These are phyloP conservation scores for Drosophila gunungcola DNA, from an alignment of 1,140 invertebrate genomes.

Conservation along the genomic window DNA sequence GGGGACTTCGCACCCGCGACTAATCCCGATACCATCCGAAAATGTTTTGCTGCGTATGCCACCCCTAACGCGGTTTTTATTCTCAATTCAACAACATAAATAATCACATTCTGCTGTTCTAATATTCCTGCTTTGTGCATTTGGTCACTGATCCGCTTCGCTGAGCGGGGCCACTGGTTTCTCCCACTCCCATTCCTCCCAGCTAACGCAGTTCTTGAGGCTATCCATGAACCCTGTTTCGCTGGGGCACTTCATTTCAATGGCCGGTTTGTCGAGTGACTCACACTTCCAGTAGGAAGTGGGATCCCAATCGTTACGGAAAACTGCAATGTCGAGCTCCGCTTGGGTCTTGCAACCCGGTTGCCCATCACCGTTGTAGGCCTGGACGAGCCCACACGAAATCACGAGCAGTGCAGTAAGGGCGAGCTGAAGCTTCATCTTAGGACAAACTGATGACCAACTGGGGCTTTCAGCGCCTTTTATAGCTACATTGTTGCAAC, in stretches of 20 bases:
- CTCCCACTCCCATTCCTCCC: conserved; percentile 73
- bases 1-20: conserved; percentile 93
- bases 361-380: conserved; percentile 58
- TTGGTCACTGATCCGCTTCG: conserved; percentile 50
- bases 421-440: conserved; percentile 64
- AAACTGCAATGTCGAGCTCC: conserved; percentile 56
- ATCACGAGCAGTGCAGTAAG: conserved; percentile 48
- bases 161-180: conserved; percentile 51
- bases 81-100: conserved; percentile 60
- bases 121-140: conserved; percentile 9
- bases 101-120: conserved; percentile 32
- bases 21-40: conserved; percentile 65
- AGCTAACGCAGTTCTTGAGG: conserved; percentile 59
- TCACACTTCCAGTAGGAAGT: conserved; percentile 69
- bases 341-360: conserved; percentile 63
- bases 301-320: conserved; percentile 68
- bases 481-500: conserved; percentile 48
- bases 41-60: conserved; percentile 30
- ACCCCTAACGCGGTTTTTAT: conserved; percentile 42
- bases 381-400: conserved; percentile 20
- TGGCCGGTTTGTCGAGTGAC: conserved; percentile 48
- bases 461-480: conserved; percentile 23
- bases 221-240: conserved; percentile 66
- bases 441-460: conserved; percentile 24
- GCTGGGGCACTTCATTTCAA: conserved; percentile 45